Evolutionary conservation across 2,797 vertebrate genomes (phyloP), one percentile per base, ranked within the genome.

Genomic region (Arnoldichthys spilopterus): DNA sequence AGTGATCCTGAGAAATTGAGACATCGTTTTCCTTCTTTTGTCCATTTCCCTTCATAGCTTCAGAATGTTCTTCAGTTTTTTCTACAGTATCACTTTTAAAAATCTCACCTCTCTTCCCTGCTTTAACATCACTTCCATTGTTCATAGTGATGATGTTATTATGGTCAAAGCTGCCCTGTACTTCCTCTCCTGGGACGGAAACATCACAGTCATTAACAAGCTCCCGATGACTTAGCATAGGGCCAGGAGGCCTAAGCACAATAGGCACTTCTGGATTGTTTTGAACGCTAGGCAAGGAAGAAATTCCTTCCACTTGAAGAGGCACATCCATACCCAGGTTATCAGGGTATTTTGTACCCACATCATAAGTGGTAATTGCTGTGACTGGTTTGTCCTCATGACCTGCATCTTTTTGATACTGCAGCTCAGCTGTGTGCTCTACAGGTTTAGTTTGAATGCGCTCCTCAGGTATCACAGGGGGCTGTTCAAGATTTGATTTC

Each of bases 151-250:
- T 59, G 20, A 61, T 73, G 58, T 67, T 30, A 68, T 62, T 51
- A 77, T 45, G 47, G 64, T 74, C 83, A 74, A 75, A 43, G 34
- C 68, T 58, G 72, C 26, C 24, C 32, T 70, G 70, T 74, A 83
- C 85, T 30, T 68, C 73, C 54, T 83, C 83, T 82, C 83, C 90
- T 74, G 85, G 79, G 80, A 82, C 76, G 72, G 82, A 75, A 70
- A 88, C 66, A 76, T 91, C 89, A 87, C 59, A 81, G 80, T 92
- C 91, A 40, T 80, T 89, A 84, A 88, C 87, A 11, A 88, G 78
- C 86, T 94, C 92, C 59, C 85, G 81, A 79, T 94, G 92, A 91
- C 86, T 94, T 87, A 93, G 86, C 90, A 94, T 89, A 20, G 92
- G 89, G 58, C 90, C 90, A 70, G 86, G 84, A 86, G 89, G 83